phyloP scores from a whole-genome alignment of 2,797 vertebrate species.

The Hemitrygon akajei region DNA sequence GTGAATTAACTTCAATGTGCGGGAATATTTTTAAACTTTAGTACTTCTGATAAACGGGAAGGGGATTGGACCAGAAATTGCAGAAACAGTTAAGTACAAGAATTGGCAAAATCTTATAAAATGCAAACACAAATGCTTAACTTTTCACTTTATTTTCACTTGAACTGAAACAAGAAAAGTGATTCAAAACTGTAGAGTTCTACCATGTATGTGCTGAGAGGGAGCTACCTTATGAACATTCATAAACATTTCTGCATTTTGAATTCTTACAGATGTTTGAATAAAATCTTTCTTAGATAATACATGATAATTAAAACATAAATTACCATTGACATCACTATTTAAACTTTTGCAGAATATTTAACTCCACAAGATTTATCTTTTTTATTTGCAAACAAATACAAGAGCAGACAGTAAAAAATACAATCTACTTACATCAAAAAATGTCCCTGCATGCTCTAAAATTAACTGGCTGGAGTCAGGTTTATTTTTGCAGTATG shows the following conservation, averaged over 20 bases:
- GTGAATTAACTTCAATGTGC: not conserved
- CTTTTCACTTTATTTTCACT: not conserved
- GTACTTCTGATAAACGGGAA: not conserved
- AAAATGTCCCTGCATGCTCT: constrained; percentile 90
- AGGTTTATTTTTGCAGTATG: constrained; percentile 98
- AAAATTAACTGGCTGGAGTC: constrained; percentile 95
- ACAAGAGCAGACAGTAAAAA: constrained; percentile 31
- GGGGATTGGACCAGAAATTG: not conserved
- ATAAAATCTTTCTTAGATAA: not conserved
- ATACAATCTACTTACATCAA: constrained; percentile 75
- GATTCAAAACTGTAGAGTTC: not conserved
- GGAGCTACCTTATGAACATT: not conserved
- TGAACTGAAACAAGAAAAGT: not conserved
- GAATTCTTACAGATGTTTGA: not conserved
- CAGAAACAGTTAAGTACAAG: not conserved
- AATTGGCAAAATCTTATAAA: not conserved
- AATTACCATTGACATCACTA: too few species aligned
- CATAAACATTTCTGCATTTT: not conserved
- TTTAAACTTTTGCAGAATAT: not conserved
- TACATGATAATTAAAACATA: not conserved
- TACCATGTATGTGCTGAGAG: too few species aligned
- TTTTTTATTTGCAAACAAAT: not conserved
- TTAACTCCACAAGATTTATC: not conserved
- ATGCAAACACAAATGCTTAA: not conserved
- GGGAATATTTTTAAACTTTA: not conserved